Evolutionary conservation across 2,888 invertebrate genomes (phyloP).

Genomic region (Cephus pulcher): DNA sequence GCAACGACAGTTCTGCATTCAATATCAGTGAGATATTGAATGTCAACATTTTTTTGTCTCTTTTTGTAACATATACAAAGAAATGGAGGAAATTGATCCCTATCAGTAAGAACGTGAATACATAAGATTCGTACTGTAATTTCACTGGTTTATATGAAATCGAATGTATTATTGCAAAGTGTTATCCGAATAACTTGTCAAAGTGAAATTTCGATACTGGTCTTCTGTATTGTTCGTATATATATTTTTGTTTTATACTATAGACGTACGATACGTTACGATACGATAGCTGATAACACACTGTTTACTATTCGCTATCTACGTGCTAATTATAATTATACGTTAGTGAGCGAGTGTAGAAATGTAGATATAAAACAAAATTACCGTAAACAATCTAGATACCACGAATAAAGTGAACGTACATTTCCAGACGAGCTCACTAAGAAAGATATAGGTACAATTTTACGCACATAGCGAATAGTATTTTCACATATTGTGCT

Average conservation of each 20-base stretch:
- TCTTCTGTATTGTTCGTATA: background rate
- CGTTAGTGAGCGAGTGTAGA: background rate
- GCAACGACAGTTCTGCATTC: slow-evolving; percentile 38
- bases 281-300: background rate
- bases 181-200: background rate
- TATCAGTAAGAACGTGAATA: slow-evolving; percentile 19
- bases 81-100: slow-evolving; percentile 26
- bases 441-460: background rate
- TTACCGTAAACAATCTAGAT: background rate
- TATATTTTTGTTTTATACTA: background rate
- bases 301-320: background rate
- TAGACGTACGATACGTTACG: background rate
- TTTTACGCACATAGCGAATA: background rate
- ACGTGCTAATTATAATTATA: background rate
- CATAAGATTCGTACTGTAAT: slow-evolving; percentile 1
- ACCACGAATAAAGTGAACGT: background rate
- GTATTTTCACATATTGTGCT: background rate
- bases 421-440: background rate
- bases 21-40: slow-evolving; percentile 34
- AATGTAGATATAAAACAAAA: background rate
- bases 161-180: background rate
- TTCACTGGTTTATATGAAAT: background rate
- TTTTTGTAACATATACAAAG: slow-evolving; percentile 12
- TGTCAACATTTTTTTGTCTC: slow-evolving; percentile 35
- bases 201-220: background rate